Percentiles rank a stretch among this genome's conserved stretches.
Evolutionary conservation across 92 coral and sea anemone genomes (phyloP).

Genomic region (Phymanthus crucifer): DNA sequence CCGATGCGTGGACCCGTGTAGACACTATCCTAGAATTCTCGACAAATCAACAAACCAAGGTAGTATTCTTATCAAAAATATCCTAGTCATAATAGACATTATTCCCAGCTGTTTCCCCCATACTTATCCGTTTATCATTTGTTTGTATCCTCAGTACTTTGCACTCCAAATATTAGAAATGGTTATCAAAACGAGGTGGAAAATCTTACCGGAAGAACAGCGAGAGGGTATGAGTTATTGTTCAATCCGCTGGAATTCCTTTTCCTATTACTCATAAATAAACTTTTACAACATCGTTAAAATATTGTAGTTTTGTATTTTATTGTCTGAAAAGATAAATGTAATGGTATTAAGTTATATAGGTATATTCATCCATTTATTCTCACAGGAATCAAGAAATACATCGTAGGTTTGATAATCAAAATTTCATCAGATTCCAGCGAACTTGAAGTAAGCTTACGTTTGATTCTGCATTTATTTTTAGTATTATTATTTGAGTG

Average conservation of each 20-base stretch:
- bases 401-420: conserved; percentile 93
- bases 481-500: neutral
- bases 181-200: conserved; percentile 98
- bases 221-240: conserved; percentile 82
- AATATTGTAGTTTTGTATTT: neutral
- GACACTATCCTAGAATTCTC: conserved; percentile 98
- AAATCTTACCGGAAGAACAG: conserved; percentile 93
- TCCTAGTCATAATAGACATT: neutral
- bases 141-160: conserved; percentile 70
- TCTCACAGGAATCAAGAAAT: conserved; percentile 88
- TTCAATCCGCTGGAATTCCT: neutral
- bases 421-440: conserved; percentile 89
- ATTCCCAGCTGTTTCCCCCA: conserved; percentile 1
- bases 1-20: conserved; percentile 99
- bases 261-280: neutral
- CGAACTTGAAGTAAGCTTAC: conserved; percentile 59
- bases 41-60: conserved; percentile 96
- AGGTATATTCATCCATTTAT: neutral
- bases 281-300: conserved; percentile 9
- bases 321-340: neutral
- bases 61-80: conserved; percentile 5
- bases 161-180: conserved; percentile 97
- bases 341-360: neutral
- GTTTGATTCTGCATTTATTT: neutral
- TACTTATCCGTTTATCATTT: neutral